Percentiles rank a stretch among this genome's conserved stretches.
phyloP scores from a whole-genome alignment of 2,113 vertebrate species.

The Etheostoma spectabile region DNA sequence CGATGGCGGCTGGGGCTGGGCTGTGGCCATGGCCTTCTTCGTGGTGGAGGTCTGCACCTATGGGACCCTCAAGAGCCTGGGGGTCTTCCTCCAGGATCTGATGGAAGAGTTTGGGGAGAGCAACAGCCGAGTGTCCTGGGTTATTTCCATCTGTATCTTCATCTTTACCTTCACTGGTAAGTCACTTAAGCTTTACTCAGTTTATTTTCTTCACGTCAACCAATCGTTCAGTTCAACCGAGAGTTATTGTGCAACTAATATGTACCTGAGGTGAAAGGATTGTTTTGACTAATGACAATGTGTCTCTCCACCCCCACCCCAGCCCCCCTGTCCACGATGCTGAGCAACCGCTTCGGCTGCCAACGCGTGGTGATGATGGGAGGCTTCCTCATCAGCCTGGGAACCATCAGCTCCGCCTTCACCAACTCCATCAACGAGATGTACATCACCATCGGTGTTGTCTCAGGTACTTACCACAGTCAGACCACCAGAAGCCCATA shows the following conservation, averaged over 20 bases:
- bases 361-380: constrained; percentile 91
- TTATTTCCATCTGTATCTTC: constrained; percentile 96
- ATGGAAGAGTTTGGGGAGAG: constrained; percentile 92
- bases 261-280: background rate
- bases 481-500: background rate
- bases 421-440: constrained; percentile 88
- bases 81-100: constrained; percentile 95
- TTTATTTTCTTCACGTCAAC: no score
- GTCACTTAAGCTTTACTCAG: background rate
- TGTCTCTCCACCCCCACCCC: background rate
- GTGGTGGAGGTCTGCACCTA: constrained; percentile 93
- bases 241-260: background rate
- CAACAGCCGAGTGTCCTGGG: constrained; percentile 96
- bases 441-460: constrained; percentile 90
- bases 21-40: constrained; percentile 91
- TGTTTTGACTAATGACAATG: background rate
- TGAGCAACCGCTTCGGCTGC: constrained; percentile 91
- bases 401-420: constrained; percentile 90
- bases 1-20: constrained; percentile 98
- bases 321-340: constrained; percentile 91
- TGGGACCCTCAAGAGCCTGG: constrained; percentile 93
- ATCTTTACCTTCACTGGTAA: constrained; percentile 93
- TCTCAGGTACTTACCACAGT: constrained; percentile 86
- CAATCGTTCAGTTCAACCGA: no score
- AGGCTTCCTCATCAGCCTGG: constrained; percentile 89